Evolutionary conservation across 1,140 invertebrate species (phyloP).

Genomic region (Drosophila pseudoobscura): DNA sequence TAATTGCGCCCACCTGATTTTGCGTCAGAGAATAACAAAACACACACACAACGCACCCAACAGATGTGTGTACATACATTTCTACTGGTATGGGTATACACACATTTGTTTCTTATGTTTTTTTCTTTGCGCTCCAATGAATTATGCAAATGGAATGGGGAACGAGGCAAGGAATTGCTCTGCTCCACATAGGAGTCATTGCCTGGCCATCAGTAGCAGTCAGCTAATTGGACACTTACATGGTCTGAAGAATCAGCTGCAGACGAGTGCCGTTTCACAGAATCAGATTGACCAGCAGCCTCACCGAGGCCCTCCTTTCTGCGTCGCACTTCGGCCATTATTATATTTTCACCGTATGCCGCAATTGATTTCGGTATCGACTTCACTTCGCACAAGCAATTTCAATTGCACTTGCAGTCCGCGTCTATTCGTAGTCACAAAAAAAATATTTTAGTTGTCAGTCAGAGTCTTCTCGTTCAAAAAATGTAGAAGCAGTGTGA

Average conservation of each 20-base stretch:
- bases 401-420: not conserved
- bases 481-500: no score
- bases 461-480: no score
- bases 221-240: slow-evolving; percentile 60
- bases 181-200: slow-evolving; percentile 45
- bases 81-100: slow-evolving; percentile 56
- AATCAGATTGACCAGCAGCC: slow-evolving; percentile 28
- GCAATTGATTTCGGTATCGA: slow-evolving; percentile 32
- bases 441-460: no score
- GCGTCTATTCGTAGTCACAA: slow-evolving; percentile 12
- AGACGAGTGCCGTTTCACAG: slow-evolving; percentile 66
- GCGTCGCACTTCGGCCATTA: slow-evolving; percentile 75
- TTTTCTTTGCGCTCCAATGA: slow-evolving; percentile 56
- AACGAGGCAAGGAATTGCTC: slow-evolving; percentile 14
- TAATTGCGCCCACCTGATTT: slow-evolving; percentile 64
- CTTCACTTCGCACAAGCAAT: slow-evolving; percentile 12
- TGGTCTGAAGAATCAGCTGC: slow-evolving; percentile 82
- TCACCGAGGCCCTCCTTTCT: slow-evolving; percentile 62
- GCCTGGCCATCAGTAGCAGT: not conserved
- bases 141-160: slow-evolving; percentile 57
- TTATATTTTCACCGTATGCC: slow-evolving; percentile 18
- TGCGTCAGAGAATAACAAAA: slow-evolving; percentile 78
- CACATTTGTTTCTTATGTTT: slow-evolving; percentile 40
- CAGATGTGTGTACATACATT: slow-evolving; percentile 21
- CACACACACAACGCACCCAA: slow-evolving; percentile 36